phyloP scores from a whole-genome alignment of 2,888 invertebrate species.

The Idaea dimidiata region DNA sequence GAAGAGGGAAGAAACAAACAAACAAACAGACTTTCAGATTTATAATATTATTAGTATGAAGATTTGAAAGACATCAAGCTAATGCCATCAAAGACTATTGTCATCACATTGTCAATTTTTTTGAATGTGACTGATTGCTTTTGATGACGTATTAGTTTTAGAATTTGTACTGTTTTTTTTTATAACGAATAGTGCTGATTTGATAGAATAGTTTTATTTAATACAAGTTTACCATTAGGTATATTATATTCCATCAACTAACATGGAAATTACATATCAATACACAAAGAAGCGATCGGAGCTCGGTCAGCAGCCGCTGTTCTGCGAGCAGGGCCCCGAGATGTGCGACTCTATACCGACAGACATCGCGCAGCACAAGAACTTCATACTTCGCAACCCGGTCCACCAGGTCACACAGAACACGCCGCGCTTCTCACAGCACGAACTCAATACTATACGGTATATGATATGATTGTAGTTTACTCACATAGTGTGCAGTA shows the following conservation, averaged over 20 bases:
- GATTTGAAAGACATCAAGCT: too few species aligned
- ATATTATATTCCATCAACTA: not conserved
- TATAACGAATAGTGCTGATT: not conserved
- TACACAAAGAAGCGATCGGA: conserved; percentile 67
- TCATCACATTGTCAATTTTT: too few species aligned
- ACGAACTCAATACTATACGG: conserved; percentile 81
- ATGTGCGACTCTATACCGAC: conserved; percentile 61
- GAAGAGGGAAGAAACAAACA: too few species aligned
- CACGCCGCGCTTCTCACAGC: conserved; percentile 57
- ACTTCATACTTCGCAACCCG: conserved; percentile 76
- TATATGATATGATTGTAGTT: conserved; percentile 20
- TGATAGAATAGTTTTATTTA: not conserved
- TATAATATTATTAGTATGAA: too few species aligned
- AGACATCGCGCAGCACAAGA: conserved; percentile 49
- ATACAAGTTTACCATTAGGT: not conserved
- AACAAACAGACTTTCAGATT: too few species aligned
- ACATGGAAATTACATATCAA: conserved; percentile 40
- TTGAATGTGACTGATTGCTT: too few species aligned
- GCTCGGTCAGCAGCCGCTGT: conserved; percentile 75
- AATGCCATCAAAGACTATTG: too few species aligned
- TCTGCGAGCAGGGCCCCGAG: conserved; percentile 60
- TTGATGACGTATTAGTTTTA: too few species aligned
- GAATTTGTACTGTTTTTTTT: too few species aligned
- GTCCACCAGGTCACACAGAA: conserved; percentile 73
- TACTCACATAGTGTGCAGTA: too few species aligned